Evolutionary conservation across 37 sponge, comb jelly and placozoan genomes (phyloP).

Genomic region (Aphrocallistes beatrix): DNA sequence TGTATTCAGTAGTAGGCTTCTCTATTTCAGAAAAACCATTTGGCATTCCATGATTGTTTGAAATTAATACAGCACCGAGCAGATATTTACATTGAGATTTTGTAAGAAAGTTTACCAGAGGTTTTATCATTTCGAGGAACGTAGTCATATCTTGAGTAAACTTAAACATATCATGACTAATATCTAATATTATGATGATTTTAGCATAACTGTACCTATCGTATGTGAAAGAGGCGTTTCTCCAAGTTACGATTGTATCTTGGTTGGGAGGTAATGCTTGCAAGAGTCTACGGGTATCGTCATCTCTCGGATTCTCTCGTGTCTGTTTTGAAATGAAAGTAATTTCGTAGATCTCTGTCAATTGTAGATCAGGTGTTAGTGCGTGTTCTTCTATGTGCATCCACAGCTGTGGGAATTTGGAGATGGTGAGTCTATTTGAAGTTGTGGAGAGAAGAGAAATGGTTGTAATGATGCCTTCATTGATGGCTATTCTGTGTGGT

Average conservation of each 20-base stretch:
- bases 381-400: not conserved
- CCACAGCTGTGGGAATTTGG: not conserved
- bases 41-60: not conserved
- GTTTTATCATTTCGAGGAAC: not conserved
- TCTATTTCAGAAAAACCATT: not conserved
- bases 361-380: not conserved
- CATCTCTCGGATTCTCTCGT: not conserved
- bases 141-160: not conserved
- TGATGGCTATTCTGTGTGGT: not conserved
- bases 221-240: not conserved
- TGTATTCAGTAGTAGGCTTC: not conserved
- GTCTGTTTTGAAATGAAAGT: constrained; percentile 5
- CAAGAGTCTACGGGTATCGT: not conserved
- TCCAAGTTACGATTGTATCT: not conserved
- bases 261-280: not conserved
- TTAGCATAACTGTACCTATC: not conserved
- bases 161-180: not conserved
- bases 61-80: not conserved
- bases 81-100: not conserved
- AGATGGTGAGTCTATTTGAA: not conserved
- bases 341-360: not conserved
- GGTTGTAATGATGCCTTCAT: not conserved
- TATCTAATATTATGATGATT: not conserved
- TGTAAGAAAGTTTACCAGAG: not conserved
- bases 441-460: not conserved